Percentiles rank a stretch among this genome's conserved stretches.
These are phyloP conservation scores for Cricetomys ansorgei DNA, from an alignment of 2,113 vertebrate genomes.

Conservation along the genomic window DNA sequence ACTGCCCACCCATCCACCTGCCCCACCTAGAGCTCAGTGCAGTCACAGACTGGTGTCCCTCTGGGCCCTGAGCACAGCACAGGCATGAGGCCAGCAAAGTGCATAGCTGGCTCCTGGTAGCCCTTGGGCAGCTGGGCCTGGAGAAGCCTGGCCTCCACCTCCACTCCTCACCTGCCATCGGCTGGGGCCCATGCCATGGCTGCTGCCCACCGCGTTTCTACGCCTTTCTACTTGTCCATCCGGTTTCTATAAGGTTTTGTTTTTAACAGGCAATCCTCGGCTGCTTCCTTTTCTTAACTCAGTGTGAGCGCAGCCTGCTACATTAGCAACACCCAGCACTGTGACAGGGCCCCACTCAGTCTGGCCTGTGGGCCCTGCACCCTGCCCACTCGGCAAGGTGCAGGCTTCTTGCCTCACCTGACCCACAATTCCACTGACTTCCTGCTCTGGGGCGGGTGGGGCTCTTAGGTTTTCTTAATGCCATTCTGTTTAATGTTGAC, in stretches of 20 bases:
- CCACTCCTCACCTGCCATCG: neutral
- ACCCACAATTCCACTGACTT: conserved; percentile 39
- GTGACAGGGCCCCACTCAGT: conserved; percentile 83
- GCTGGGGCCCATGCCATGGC: neutral
- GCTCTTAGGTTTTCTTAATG: conserved; percentile 70
- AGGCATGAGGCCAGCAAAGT: neutral
- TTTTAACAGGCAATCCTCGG: conserved; percentile 82
- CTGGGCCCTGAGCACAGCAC: neutral
- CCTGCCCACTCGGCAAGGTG: neutral
- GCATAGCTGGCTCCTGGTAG: neutral
- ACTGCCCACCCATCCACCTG: neutral
- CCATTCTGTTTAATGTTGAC: conserved; percentile 59
- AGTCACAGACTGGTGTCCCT: neutral
- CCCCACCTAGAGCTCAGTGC: conserved; percentile 8
- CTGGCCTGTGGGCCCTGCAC: conserved; percentile 66
- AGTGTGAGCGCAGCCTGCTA: conserved; percentile 81
- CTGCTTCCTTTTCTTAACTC: conserved; percentile 85
- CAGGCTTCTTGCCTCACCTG: conserved; percentile 52
- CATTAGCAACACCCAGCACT: conserved; percentile 86
- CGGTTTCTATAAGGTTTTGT: conserved; percentile 86
- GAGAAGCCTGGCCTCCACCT: neutral
- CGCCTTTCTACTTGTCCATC: conserved; percentile 85
- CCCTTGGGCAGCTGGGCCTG: neutral
- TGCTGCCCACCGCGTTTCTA: conserved; percentile 79
- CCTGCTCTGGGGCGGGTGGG: conserved; percentile 62